phyloP scores from a whole-genome alignment of 2,797 vertebrate species.

The Cygnus olor region DNA sequence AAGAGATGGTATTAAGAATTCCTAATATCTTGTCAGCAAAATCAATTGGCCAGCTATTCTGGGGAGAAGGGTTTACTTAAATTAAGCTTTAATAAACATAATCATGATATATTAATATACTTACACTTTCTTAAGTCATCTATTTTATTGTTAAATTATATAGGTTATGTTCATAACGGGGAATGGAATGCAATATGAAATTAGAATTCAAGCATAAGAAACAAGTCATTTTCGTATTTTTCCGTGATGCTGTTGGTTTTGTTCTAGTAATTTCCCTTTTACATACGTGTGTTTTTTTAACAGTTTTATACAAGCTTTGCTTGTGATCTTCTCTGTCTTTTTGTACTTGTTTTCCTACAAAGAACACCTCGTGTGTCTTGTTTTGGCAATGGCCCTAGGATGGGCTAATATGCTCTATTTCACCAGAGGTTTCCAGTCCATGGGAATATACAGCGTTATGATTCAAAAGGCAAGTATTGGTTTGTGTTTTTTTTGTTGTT shows the following conservation, averaged over 20 bases:
- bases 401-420: conserved; percentile 87
- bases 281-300: conserved; percentile 67
- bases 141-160: neutral
- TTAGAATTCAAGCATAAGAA: neutral
- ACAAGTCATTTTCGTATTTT: neutral
- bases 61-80: neutral
- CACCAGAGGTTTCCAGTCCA: conserved; percentile 84
- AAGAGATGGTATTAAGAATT: neutral
- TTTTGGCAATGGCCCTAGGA: conserved; percentile 84
- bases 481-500: too few species aligned
- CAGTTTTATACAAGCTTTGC: conserved; percentile 84
- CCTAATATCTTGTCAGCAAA: neutral
- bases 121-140: neutral
- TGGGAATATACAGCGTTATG: conserved; percentile 87
- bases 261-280: conserved; percentile 70
- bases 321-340: conserved; percentile 84
- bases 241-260: conserved; percentile 42
- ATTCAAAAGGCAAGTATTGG: conserved; percentile 80
- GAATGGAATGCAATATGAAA: neutral
- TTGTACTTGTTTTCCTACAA: conserved; percentile 83
- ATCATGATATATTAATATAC: neutral
- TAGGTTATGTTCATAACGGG: neutral
- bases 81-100: neutral
- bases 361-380: conserved; percentile 83
- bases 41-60: neutral